Evolutionary conservation across 2,113 vertebrate genomes (phyloP), one percentile per base, ranked within the genome.

Genomic region (Physeter macrocephalus): DNA sequence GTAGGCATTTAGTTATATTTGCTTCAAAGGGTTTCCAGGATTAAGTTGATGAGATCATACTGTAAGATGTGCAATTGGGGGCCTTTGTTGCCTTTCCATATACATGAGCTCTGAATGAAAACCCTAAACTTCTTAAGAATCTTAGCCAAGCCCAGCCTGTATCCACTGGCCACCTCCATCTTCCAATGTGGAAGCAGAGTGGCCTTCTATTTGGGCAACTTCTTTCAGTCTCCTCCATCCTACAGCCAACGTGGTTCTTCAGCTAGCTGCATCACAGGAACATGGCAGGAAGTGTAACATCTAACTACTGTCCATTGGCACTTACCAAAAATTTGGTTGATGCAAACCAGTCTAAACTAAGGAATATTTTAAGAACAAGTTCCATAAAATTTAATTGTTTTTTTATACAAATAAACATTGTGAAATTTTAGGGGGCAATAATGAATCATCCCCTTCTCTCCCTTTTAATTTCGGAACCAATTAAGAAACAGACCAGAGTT

Each of bases 291-390:
- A 74, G 5, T n/a, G 1, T 14, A 23, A 23, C 23, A 13, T 57
- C 72, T 14, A 41, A 62, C 23, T 23, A 29, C 54, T 14, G 17
- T n/a, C 27, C 6, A 11, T 11, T 12, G 6, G 3, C 39, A n/a
- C 23, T 46, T 62, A 72, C 67, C 85, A 75, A 81, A 36, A 57
- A 41, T 5, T 14, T n/a, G 23, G 8, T 64, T 20, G 39, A 27
- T 11, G 85, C 18, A 78, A 83, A 61, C 31, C 36, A 36, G 6
- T n/a, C 41, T 61, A 39, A 10, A n/a, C 27, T 41, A 78, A 85
- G 69, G 57, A 89, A 34, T 85, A 52, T 43, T 59, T 66, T 72
- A 96, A 84, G 34, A 80, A 43, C 49, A 84, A 29, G 23, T 78
- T 66, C 13, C n/a, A 3, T 66, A 49, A 36, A 27, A 72, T 25